phyloP scores from a whole-genome alignment of 2,797 vertebrate genomes.

The Lepus oiostolus region DNA sequence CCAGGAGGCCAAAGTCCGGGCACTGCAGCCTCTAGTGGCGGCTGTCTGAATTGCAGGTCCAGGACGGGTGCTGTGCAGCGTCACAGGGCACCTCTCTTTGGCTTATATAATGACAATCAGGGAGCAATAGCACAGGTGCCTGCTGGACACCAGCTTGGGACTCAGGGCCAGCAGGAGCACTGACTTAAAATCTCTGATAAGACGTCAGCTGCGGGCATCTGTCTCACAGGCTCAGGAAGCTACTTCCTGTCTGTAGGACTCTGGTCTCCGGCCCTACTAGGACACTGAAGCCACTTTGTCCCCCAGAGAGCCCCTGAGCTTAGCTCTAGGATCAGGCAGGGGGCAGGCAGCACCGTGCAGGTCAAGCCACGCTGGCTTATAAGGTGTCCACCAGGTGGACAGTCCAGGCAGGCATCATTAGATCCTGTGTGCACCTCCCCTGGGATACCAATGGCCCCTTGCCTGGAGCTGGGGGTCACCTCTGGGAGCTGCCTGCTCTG shows the following conservation, averaged over 20 bases:
- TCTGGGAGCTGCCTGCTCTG: background rate
- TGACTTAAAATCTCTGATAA: background rate
- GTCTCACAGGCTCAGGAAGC: background rate
- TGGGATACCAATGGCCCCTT: background rate
- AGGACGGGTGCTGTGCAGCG: background rate
- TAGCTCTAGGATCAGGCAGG: background rate
- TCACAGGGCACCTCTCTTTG: background rate
- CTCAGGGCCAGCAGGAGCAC: background rate
- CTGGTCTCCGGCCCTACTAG: background rate
- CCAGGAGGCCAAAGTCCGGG: background rate
- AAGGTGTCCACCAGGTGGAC: too few relatives aligned
- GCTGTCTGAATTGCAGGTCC: background rate
- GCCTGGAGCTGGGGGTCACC: background rate
- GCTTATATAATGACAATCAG: conserved; percentile 1
- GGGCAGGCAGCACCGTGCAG: background rate
- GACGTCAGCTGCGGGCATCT: background rate
- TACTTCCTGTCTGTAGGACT: background rate
- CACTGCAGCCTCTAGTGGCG: background rate
- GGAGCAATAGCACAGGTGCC: background rate
- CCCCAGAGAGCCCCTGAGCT: background rate
- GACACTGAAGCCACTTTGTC: background rate
- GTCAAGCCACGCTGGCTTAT: background rate
- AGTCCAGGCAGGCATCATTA: too few relatives aligned
- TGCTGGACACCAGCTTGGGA: background rate
- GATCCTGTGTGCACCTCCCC: background rate